phyloP scores from a whole-genome alignment of 2,113 vertebrate species.

The Corapipo altera region DNA sequence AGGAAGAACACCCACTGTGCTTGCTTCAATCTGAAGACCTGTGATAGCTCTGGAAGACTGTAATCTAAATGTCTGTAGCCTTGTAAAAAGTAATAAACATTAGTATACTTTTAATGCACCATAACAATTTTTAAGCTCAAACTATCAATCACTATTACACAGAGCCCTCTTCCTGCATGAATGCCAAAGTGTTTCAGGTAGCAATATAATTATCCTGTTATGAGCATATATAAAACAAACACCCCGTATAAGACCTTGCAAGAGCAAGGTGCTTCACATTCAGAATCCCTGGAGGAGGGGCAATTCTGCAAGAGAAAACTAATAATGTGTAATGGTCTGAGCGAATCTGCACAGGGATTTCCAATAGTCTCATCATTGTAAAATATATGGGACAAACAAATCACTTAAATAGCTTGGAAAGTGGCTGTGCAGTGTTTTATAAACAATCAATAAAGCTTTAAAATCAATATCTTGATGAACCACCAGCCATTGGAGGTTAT shows the following conservation, averaged over 20 bases:
- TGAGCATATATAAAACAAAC: slow-evolving; percentile 56
- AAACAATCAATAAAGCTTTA: slow-evolving; percentile 75
- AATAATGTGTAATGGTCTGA: slow-evolving; percentile 62
- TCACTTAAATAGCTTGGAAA: slow-evolving; percentile 62
- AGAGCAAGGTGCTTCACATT: slow-evolving; percentile 16
- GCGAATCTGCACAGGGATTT: slow-evolving; percentile 54
- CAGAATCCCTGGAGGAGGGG: slow-evolving; percentile 42
- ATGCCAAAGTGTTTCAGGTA: slow-evolving; percentile 47
- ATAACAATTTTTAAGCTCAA: slow-evolving; percentile 56
- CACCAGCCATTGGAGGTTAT: slow-evolving; percentile 31
- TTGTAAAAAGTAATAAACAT: slow-evolving; percentile 48
- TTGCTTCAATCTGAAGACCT: neutral
- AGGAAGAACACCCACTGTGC: neutral
- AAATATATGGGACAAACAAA: slow-evolving; percentile 61
- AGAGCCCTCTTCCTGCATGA: neutral
- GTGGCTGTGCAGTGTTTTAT: slow-evolving; percentile 60
- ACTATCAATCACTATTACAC: slow-evolving; percentile 47
- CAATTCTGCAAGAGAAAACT: slow-evolving; percentile 40
- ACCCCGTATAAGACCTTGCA: slow-evolving; percentile 47
- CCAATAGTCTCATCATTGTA: slow-evolving; percentile 69
- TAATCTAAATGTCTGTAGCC: slow-evolving; percentile 23
- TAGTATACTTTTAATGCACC: slow-evolving; percentile 56
- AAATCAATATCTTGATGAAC: slow-evolving; percentile 72
- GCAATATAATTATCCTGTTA: slow-evolving; percentile 55
- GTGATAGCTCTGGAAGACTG: neutral